Conservation (phyloP, 2,113 vertebrate species). For the Argyrosomus japonicus region DNA sequence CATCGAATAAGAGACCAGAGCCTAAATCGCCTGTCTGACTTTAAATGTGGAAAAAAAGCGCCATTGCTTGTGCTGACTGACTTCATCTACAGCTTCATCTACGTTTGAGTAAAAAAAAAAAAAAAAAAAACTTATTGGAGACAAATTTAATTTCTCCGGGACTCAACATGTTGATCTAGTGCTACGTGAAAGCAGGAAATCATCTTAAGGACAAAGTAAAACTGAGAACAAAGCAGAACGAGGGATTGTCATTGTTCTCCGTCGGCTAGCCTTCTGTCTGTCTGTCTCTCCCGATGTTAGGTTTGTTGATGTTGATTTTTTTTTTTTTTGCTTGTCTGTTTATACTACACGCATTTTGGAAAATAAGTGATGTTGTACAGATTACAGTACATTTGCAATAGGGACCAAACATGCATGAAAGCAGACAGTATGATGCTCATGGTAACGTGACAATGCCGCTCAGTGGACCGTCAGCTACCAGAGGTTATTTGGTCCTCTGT, state of each 20-base stretch:
- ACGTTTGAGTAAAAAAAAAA: conserved; percentile 3
- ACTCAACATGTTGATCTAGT: conserved; percentile 17
- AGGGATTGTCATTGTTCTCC: background rate
- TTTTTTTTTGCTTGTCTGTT: background rate
- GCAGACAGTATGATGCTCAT: background rate
- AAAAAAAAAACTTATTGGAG: background rate
- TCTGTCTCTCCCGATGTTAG: background rate
- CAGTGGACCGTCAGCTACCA: background rate
- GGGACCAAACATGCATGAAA: background rate
- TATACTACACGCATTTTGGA: conserved; percentile 6
- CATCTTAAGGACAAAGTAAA: conserved; percentile 15
- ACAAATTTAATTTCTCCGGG: background rate
- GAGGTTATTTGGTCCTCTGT: background rate
- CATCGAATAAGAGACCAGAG: background rate
- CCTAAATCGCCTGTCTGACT: background rate
- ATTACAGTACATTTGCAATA: background rate
- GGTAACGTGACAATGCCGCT: background rate
- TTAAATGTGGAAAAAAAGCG: background rate
- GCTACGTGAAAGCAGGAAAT: conserved; percentile 3
- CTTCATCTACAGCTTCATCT: conserved; percentile 9
- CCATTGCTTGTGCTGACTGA: background rate
- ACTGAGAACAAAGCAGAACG: background rate
- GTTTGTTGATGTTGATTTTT: background rate
- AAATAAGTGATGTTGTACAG: conserved; percentile 28
- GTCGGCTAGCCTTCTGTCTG: background rate